These are phyloP conservation scores for Andrena bicolor DNA, from an alignment of 2,888 invertebrate species.

Conservation along the genomic window DNA sequence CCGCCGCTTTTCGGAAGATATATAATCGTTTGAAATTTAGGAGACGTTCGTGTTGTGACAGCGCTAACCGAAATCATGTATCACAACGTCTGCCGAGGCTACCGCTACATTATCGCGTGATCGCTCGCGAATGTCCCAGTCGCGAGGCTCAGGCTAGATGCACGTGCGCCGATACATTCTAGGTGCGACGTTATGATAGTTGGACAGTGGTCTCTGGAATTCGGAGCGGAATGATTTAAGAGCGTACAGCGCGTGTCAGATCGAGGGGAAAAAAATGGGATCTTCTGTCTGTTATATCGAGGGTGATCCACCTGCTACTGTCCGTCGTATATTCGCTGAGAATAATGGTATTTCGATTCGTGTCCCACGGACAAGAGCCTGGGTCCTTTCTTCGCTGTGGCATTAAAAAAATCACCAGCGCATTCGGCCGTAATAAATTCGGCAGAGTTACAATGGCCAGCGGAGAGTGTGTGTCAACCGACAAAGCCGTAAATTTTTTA, in stretches of 20 bases:
- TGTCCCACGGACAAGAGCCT: too few relatives aligned
- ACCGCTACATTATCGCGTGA: slow-evolving; percentile 50
- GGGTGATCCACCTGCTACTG: background rate
- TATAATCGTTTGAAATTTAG: slow-evolving; percentile 76
- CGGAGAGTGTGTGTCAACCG: background rate
- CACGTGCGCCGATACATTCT: slow-evolving; percentile 5
- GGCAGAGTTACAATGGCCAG: background rate
- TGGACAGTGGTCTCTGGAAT: background rate
- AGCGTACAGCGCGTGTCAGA: background rate
- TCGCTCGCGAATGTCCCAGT: slow-evolving; percentile 19
- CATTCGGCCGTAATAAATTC: background rate
- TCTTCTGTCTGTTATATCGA: slow-evolving; percentile 3
- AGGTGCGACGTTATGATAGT: background rate
- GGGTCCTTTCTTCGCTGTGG: background rate
- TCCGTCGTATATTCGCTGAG: background rate
- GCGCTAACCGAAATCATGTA: slow-evolving; percentile 69
- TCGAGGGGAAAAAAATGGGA: background rate
- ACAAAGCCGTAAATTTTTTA: slow-evolving; percentile 11
- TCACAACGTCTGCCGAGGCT: slow-evolving; percentile 61
- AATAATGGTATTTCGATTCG: background rate
- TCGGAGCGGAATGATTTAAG: background rate
- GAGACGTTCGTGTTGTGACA: slow-evolving; percentile 76
- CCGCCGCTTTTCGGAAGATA: slow-evolving; percentile 63
- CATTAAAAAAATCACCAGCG: background rate
- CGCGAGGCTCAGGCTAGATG: background rate